These are phyloP conservation scores for Dinomys branickii DNA, from an alignment of 2,113 vertebrate genomes.

Conservation along the genomic window DNA sequence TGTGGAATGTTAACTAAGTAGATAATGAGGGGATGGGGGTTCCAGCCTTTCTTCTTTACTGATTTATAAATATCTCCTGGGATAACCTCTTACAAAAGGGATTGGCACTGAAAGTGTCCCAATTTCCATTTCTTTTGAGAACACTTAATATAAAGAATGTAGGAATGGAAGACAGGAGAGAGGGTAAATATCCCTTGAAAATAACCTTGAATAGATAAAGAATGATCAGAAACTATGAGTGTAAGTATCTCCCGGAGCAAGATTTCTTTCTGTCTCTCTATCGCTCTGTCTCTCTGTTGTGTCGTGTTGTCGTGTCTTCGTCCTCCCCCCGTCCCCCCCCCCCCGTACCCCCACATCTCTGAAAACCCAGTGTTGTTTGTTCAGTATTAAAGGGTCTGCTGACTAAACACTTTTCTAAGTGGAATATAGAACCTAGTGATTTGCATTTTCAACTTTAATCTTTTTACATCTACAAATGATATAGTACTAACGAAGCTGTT, in stretches of 20 bases:
- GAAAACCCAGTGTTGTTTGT: background rate
- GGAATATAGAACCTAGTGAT: background rate
- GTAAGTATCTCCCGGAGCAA: background rate
- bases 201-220: background rate
- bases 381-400: background rate
- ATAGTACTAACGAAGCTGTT: background rate
- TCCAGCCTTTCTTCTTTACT: background rate
- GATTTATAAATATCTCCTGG: background rate
- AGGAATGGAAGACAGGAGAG: background rate
- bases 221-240: background rate
- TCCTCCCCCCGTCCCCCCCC: no score
- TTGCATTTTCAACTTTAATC: background rate
- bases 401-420: background rate
- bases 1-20: background rate
- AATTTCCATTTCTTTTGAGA: background rate
- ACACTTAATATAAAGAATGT: background rate
- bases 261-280: background rate
- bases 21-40: background rate
- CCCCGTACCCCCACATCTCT: no score
- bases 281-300: background rate
- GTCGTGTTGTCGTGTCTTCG: no score
- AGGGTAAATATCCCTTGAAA: background rate
- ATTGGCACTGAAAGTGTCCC: background rate
- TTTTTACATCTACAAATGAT: background rate
- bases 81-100: background rate